Evolutionary conservation across 2,797 vertebrate species (phyloP).

Genomic region (Psittacula echo): DNA sequence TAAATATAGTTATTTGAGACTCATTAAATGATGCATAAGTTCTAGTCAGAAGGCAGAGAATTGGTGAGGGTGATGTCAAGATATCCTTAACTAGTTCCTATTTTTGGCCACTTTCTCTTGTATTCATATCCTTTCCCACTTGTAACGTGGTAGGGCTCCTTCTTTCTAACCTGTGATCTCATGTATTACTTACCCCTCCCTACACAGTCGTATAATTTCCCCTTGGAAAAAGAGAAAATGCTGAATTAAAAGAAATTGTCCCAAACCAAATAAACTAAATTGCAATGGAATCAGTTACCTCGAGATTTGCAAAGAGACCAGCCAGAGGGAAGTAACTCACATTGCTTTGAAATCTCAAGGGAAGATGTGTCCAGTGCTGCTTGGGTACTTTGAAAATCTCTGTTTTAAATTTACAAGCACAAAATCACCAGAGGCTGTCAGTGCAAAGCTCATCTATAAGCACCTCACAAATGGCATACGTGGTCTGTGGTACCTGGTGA

Average conservation of each 20-base stretch:
- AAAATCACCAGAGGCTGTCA: not conserved
- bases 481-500: not conserved
- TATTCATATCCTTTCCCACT: not conserved
- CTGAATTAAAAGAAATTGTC: not conserved
- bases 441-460: not conserved
- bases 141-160: not conserved
- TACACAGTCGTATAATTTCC: fast-evolving
- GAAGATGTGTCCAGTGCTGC: not conserved
- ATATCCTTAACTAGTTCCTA: not conserved
- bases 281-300: not conserved
- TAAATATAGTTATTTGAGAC: not conserved
- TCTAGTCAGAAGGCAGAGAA: not conserved
- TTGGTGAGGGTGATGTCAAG: not conserved
- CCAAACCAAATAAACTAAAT: not conserved
- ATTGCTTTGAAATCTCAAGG: not conserved
- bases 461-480: not conserved
- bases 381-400: not conserved
- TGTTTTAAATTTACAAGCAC: not conserved
- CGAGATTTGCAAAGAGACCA: not conserved
- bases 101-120: not conserved
- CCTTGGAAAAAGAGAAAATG: not conserved
- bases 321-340: not conserved
- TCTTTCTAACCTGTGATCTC: not conserved
- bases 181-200: not conserved
- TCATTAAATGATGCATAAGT: not conserved